These are phyloP conservation scores for Tiphia femorata DNA, from an alignment of 2,888 invertebrate genomes.

Conservation along the genomic window DNA sequence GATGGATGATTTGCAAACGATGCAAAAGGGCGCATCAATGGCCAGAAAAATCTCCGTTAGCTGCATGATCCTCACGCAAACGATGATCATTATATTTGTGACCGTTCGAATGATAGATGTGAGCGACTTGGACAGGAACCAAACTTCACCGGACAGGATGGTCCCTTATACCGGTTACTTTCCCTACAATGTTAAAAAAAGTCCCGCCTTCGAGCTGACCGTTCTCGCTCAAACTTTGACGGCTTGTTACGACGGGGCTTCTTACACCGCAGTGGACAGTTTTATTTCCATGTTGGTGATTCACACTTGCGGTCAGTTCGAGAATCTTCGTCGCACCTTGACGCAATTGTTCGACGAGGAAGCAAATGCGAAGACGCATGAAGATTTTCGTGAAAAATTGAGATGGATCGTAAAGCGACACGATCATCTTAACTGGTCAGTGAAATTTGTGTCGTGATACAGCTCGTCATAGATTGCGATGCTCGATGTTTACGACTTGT, in stretches of 20 bases:
- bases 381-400: too few relatives aligned
- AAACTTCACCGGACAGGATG: not conserved
- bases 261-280: constrained; percentile 33
- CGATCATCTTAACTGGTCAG: too few relatives aligned
- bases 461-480: too few relatives aligned
- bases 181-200: constrained; percentile 23
- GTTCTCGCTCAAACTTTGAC: constrained; percentile 24
- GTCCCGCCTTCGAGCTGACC: constrained; percentile 5
- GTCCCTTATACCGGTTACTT: constrained; percentile 25
- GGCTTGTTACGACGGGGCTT: constrained; percentile 12
- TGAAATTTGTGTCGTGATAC: not conserved
- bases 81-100: constrained; percentile 20
- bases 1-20: constrained; percentile 5
- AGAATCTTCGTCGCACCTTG: constrained; percentile 15
- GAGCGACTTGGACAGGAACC: not conserved
- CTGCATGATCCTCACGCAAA: too few relatives aligned
- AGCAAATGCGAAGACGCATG: too few relatives aligned
- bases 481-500: too few relatives aligned
- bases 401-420: too few relatives aligned
- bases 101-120: constrained; percentile 5
- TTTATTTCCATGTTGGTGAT: constrained; percentile 39
- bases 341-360: constrained; percentile 10
- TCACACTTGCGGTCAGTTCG: constrained; percentile 38
- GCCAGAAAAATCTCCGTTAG: constrained; percentile 17
- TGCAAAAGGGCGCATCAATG: constrained; percentile 19